phyloP scores from a whole-genome alignment of 2,113 vertebrate species.

The Ovis canadensis region DNA sequence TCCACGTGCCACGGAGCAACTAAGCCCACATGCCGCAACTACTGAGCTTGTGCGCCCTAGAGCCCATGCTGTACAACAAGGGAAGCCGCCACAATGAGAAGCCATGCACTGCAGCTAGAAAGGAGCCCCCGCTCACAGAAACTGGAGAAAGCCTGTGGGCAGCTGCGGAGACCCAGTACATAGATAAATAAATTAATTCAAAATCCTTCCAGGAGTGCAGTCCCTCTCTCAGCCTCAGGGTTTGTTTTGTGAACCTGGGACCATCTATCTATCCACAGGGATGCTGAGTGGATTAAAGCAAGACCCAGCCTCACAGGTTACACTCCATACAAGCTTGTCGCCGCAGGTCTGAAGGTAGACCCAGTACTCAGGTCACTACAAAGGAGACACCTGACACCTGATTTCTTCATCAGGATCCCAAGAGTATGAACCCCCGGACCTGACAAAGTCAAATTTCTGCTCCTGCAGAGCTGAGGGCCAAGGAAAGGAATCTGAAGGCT shows the following conservation, averaged over 20 bases:
- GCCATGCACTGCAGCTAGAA: neutral
- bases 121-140: neutral
- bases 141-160: neutral
- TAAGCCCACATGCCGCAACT: neutral
- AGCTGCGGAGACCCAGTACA: neutral
- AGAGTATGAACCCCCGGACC: neutral
- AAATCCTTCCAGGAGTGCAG: neutral
- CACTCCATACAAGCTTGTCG: neutral
- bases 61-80: neutral
- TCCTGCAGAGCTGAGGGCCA: neutral
- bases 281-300: neutral
- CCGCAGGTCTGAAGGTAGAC: too few species aligned
- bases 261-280: neutral
- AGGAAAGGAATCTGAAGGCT: neutral
- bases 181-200: neutral
- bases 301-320: neutral
- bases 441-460: neutral
- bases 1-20: neutral
- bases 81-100: neutral
- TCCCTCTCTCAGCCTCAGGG: neutral
- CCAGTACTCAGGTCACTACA: neutral
- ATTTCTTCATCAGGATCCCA: neutral
- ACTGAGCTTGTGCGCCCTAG: neutral
- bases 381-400: neutral
- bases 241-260: neutral